phyloP scores from a whole-genome alignment of 1,140 invertebrate species.

The Drosophila subobscura region DNA sequence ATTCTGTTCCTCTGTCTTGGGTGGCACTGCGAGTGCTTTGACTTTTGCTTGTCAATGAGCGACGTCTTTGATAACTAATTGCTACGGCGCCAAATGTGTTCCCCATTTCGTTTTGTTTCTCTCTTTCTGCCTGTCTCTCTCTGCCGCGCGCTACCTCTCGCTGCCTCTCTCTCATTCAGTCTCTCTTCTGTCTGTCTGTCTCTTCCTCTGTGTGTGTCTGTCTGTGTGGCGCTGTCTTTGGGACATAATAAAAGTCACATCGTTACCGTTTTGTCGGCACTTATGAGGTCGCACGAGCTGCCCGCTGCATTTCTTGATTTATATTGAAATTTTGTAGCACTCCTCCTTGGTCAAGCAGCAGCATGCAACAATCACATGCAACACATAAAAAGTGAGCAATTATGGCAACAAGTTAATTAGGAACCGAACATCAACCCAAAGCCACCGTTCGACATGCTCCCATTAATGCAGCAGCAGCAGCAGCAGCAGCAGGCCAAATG shows the following conservation, averaged over 20 bases:
- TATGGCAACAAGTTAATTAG: slow-evolving; percentile 70
- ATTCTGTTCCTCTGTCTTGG: slow-evolving; percentile 39
- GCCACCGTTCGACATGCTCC: slow-evolving; percentile 20
- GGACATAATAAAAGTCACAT: slow-evolving; percentile 73
- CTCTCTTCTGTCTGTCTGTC: slow-evolving; percentile 4
- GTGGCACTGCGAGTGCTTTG: slow-evolving; percentile 72
- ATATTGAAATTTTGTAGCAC: slow-evolving; percentile 24
- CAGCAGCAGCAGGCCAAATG: slow-evolving; percentile 16
- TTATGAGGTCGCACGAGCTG: slow-evolving; percentile 36
- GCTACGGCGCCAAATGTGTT: slow-evolving; percentile 77
- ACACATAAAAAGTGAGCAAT: slow-evolving; percentile 52
- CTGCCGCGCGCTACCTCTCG: too few species aligned
- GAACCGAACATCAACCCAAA: slow-evolving; percentile 23
- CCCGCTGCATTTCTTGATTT: slow-evolving; percentile 14
- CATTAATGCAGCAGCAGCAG: slow-evolving; percentile 7
- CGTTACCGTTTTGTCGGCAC: slow-evolving; percentile 64
- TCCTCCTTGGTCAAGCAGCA: neutral
- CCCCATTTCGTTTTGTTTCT: slow-evolving; percentile 28
- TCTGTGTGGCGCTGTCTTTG: slow-evolving; percentile 19
- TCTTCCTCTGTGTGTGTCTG: slow-evolving; percentile 1
- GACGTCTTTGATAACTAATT: slow-evolving; percentile 81
- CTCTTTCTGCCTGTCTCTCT: slow-evolving; percentile 6
- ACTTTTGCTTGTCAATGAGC: slow-evolving; percentile 79
- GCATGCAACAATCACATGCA: slow-evolving; percentile 36
- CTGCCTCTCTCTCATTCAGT: neutral